Evolutionary conservation across 2,113 vertebrate species (phyloP).

Genomic region (Rana temporaria): DNA sequence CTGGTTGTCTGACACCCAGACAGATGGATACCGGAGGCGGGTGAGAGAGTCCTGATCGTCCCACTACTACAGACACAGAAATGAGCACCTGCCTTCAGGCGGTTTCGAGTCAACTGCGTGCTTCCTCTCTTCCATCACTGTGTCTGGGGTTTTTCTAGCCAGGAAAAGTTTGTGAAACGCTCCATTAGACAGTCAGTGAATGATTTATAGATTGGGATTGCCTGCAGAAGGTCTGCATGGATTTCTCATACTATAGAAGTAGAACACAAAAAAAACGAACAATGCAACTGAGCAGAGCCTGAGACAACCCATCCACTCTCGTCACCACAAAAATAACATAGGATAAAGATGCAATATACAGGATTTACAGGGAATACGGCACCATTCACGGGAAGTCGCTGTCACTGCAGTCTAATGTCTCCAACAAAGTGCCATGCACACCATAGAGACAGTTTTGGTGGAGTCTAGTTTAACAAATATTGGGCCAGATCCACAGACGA

Average conservation of each 20-base stretch:
- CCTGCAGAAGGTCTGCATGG: background rate
- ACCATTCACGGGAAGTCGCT: too few species aligned
- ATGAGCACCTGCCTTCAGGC: slow-evolving; percentile 15
- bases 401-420: too few species aligned
- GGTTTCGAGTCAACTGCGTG: background rate
- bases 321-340: background rate
- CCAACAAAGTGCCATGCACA: too few species aligned
- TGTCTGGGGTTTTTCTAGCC: background rate
- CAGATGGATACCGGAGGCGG: slow-evolving; percentile 3
- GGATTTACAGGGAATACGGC: too few species aligned
- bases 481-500: too few species aligned
- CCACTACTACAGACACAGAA: background rate
- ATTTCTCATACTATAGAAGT: too few species aligned
- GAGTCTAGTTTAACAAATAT: too few species aligned
- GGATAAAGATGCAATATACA: too few species aligned
- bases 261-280: too few species aligned
- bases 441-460: too few species aligned
- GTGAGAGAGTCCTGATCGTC: background rate
- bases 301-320: background rate
- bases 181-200: slow-evolving; percentile 16
- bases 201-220: slow-evolving; percentile 22
- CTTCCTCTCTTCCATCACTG: background rate
- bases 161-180: slow-evolving; percentile 17
- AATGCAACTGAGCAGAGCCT: background rate
- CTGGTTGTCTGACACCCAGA: background rate